phyloP scores from a whole-genome alignment of 1,140 invertebrate genomes.

The Drosophila setifemur region DNA sequence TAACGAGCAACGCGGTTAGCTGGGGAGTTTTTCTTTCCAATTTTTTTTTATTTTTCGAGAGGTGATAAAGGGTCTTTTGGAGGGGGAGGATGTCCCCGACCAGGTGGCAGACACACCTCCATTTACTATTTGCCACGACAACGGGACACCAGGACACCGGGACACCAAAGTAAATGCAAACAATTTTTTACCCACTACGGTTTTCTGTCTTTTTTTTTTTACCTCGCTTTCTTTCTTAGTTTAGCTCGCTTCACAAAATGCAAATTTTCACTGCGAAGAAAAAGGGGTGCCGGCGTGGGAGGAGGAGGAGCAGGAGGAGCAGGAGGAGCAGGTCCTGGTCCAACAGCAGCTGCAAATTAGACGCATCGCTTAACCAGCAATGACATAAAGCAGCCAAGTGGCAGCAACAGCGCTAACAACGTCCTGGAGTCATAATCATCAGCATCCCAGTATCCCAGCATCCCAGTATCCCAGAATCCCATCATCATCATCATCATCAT shows the following conservation, averaged over 20 bases:
- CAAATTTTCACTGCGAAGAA: conserved; percentile 40
- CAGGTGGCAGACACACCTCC: conserved; percentile 22
- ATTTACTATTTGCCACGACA: conserved; percentile 8
- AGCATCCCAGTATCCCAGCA: not conserved
- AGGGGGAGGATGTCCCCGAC: not conserved
- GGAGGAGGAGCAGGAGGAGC: not conserved
- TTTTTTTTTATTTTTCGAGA: not conserved
- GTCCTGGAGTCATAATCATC: conserved; percentile 29
- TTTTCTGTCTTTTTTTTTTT: not conserved
- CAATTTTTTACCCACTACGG: conserved; percentile 35
- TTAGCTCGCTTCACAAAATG: conserved; percentile 43
- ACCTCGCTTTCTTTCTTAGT: conserved; percentile 2
- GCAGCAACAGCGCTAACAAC: conserved; percentile 47
- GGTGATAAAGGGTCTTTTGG: not conserved
- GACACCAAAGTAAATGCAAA: conserved; percentile 56
- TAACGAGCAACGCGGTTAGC: conserved; percentile 62
- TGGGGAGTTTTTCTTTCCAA: not conserved
- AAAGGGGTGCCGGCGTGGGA: not conserved
- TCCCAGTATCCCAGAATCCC: not conserved
- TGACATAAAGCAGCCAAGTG: conserved; percentile 73
- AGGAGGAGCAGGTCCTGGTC: conserved; percentile 4
- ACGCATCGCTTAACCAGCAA: conserved; percentile 77
- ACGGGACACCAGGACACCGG: not conserved
- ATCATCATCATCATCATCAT: not conserved
- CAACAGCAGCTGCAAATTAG: conserved; percentile 73